Evolutionary conservation across 2,797 vertebrate genomes (phyloP), one percentile per base, ranked within the genome.

Genomic region (Lepidocolaptes lacrymiger): DNA sequence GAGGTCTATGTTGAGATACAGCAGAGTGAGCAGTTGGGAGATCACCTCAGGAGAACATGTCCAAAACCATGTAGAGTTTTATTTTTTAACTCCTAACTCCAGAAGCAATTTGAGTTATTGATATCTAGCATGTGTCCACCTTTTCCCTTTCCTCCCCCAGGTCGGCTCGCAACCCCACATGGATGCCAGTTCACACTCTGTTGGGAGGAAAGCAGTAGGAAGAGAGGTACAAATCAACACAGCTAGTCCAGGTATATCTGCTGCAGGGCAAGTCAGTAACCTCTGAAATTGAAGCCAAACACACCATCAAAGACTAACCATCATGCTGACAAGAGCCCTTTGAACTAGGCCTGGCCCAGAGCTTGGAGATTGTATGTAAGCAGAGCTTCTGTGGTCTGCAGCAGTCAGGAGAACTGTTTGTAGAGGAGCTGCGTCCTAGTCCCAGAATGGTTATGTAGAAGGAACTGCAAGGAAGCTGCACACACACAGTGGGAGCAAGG

Each of bases 381-480:
- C 72, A 88, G 68, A 83, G 75, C 37, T 91, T 62, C 88, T 52
- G 85, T 12, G 71, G 62, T 52, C 85, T 84, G 83, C 83, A 87
- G 90, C 62, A 37, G 77, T n/a, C 67, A 69, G 78, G 67, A 93
- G 37, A 94, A 92, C 1, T 49, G 68, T 71, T 30, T 68, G 82
- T 21, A 54, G 72, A 92, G 89, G 85, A 91, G 76, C 64, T 78
- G 85, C 85, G 72, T 91, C 76, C 79, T 78, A 28, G 27, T 64
- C 89, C 85, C 78, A 94, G 55, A 10, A 52, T 0, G 7, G 39
- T 78, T 89, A 88, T 62, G 62, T 51, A 64, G 80, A 79, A 88
- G 39, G 46, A 91, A 72, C 49, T 75, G 69, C 82, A 91, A 90
- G 91, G 94, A 95, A 95, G 88, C 75, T 74, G 89, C 64, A 74